Percentiles rank a stretch among this genome's conserved stretches.
These are phyloP conservation scores for Coremacera marginata DNA, from an alignment of 2,888 invertebrate genomes.

Conservation along the genomic window DNA sequence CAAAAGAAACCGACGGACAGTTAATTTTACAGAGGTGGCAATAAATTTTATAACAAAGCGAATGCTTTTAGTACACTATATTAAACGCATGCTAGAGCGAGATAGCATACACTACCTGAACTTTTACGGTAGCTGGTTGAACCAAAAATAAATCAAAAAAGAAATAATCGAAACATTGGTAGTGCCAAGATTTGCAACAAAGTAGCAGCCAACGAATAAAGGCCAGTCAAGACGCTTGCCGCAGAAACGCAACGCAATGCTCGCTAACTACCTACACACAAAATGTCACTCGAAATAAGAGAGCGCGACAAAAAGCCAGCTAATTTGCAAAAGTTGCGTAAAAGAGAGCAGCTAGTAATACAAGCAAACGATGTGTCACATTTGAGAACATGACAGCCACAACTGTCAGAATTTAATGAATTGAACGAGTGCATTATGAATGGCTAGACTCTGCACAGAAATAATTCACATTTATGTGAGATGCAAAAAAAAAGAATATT, in stretches of 20 bases:
- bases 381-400: conserved; percentile 26
- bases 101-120: too few relatives aligned
- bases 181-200: neutral
- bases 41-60: conserved; percentile 45
- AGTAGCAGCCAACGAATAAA: neutral
- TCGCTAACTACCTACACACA: conserved; percentile 28
- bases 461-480: too few relatives aligned
- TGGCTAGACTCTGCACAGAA: neutral
- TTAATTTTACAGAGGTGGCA: conserved; percentile 45
- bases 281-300: conserved; percentile 1
- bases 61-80: conserved; percentile 5
- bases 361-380: conserved; percentile 17
- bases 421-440: conserved; percentile 30
- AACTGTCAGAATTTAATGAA: conserved; percentile 33
- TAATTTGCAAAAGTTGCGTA: neutral
- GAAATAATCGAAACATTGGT: neutral
- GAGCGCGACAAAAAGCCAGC: neutral
- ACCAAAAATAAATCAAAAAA: neutral
- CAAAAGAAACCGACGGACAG: conserved; percentile 45
- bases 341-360: neutral
- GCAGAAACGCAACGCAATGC: neutral
- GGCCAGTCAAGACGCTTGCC: neutral
- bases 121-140: conserved; percentile 7
- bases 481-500: too few relatives aligned
- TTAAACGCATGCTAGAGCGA: neutral